Conservation (phyloP, 2,888 invertebrate genomes). For the Seira sanloemensis region DNA sequence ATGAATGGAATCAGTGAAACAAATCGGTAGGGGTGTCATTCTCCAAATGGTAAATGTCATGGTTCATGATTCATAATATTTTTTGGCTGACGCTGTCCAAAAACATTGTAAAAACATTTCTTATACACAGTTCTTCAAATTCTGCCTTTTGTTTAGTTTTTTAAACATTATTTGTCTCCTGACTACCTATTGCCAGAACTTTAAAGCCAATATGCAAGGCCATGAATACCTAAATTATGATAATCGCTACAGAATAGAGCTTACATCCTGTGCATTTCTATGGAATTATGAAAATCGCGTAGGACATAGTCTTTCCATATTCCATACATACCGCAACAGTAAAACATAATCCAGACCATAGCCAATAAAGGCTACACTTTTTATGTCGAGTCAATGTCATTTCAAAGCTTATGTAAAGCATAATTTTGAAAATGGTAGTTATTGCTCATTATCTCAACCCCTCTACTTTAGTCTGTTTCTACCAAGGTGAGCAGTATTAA, state of each 20-base stretch:
- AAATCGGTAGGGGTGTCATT: constrained; percentile 31
- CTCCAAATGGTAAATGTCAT: constrained; percentile 18
- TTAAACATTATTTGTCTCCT: background rate
- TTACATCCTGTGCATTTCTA: constrained; percentile 27
- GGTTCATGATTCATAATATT: background rate
- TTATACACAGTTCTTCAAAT: no score
- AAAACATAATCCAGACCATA: background rate
- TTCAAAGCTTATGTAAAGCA: constrained; percentile 22
- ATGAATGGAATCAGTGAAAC: no score
- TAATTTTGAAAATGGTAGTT: constrained; percentile 9
- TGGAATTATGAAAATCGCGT: background rate
- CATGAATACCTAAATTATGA: background rate
- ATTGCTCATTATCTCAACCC: background rate
- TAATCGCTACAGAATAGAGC: constrained; percentile 20
- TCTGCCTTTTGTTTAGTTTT: background rate
- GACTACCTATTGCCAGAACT: background rate
- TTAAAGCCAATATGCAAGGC: background rate
- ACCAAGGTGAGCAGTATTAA: constrained; percentile 48
- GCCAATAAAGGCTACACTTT: constrained; percentile 18
- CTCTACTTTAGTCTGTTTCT: constrained; percentile 35
- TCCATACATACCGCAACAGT: constrained; percentile 8
- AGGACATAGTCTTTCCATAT: background rate
- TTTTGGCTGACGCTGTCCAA: background rate
- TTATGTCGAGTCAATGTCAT: constrained; percentile 46
- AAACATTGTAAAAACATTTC: background rate